Evolutionary conservation across 2,797 vertebrate genomes (phyloP), one percentile per base, ranked within the genome.

Genomic region (Coccyzus lansbergi): DNA sequence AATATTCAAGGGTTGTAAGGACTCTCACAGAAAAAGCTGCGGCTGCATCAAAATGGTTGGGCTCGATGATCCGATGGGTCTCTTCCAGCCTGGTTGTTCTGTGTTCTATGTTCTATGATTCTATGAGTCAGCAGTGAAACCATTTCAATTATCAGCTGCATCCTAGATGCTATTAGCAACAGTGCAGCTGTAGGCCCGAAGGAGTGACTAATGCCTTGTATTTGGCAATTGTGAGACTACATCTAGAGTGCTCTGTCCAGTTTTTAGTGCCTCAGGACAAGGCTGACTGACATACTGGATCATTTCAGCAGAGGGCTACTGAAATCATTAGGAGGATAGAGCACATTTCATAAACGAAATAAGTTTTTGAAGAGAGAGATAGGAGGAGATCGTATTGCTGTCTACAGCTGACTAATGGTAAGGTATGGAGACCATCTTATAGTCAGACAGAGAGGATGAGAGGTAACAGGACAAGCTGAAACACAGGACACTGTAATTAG

Each of bases 141-240:
- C 22, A 8, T 33, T 79, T 52, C 36, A 40, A 0, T 49, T 33
- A 20, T 24, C 46, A 44, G 70, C 84, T 60, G 70, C 9, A 3
- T 68, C 52, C 53, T 68, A 48, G 49, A 38, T 1, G 5, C 29
- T 90, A 4, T 38, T 67, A 63, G n/a, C 38, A 26, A n/a, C 40
- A 31, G 40, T 12, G 28, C 49, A 46, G 59, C 62, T 0, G 0
- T 24, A 21, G 49, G 62, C 21, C 10, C 24, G 7, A 6, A 53
- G 25, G 24, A 31, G 12, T 0, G 2, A 55, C 40, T 49, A 7
- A 4, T 76, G 59, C 55, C 42, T 52, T 46, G 36, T 22, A 7
- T 31, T 52, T 82, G 67, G 31, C 58, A 49, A 2, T 19, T 60
- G 10, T 3, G 33, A 71, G 71, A 21, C 9, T 3, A 60, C 17